Conservation (phyloP, 2,113 vertebrate species). For the Otus sunia region DNA sequence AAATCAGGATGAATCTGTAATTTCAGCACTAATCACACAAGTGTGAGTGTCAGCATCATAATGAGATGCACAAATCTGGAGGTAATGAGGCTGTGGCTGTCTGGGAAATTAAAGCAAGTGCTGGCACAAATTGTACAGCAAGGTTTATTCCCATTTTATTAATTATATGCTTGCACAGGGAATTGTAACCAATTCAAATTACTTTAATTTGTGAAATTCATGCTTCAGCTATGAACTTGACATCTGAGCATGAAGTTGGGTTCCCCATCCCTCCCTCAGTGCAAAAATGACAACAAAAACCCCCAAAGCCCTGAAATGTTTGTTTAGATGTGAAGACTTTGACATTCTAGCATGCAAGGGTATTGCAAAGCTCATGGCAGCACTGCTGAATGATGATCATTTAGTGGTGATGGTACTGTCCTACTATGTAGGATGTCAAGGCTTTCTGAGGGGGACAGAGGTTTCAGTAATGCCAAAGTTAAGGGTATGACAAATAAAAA, state of each 20-base stretch:
- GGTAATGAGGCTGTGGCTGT: slow-evolving; percentile 66
- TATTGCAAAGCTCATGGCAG: not conserved
- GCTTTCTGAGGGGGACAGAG: not conserved
- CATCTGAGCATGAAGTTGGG: not conserved
- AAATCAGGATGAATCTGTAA: slow-evolving; percentile 69
- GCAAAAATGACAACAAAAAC: not conserved
- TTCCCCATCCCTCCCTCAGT: not conserved
- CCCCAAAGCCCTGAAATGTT: not conserved
- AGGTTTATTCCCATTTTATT: slow-evolving; percentile 63
- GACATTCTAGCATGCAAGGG: not conserved
- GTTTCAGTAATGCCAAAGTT: not conserved
- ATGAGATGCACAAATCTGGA: slow-evolving; percentile 70
- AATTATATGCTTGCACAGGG: slow-evolving; percentile 49
- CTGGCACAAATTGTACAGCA: slow-evolving; percentile 58
- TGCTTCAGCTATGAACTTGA: not conserved
- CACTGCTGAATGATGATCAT: not conserved
- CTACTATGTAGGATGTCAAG: not conserved
- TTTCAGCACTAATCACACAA: slow-evolving; percentile 62
- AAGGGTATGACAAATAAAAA: not conserved
- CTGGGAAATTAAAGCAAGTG: slow-evolving; percentile 42
- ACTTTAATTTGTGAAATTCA: slow-evolving; percentile 37
- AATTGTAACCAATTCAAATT: slow-evolving; percentile 29
- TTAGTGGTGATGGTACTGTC: not conserved
- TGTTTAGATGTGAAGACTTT: not conserved
- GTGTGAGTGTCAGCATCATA: slow-evolving; percentile 62